Percentiles rank a stretch among this genome's conserved stretches.
Conservation (phyloP, 2,797 vertebrate genomes). For the Petrocephalus schoutedeni region DNA sequence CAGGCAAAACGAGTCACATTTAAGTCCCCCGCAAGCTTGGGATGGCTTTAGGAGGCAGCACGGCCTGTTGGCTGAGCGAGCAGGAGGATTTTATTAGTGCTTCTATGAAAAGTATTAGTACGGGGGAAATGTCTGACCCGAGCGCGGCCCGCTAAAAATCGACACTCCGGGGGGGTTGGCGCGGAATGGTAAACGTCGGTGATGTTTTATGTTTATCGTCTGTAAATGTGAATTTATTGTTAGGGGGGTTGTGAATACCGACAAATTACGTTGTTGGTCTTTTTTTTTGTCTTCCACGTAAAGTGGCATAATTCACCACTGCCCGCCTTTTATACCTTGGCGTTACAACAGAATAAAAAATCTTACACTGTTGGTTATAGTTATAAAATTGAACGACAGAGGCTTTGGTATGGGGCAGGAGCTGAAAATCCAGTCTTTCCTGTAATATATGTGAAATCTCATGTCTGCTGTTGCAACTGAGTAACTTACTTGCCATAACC, state of each 20-base stretch:
- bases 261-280: not conserved
- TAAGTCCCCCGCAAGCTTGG: not conserved
- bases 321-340: not conserved
- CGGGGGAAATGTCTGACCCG: not conserved
- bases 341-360: not conserved
- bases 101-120: not conserved
- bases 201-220: not conserved
- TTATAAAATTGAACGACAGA: not conserved
- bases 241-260: too few species aligned
- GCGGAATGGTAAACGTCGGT: not conserved
- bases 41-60: not conserved
- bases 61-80: not conserved
- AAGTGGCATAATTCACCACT: not conserved
- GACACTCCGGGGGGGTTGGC: not conserved
- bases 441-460: not conserved
- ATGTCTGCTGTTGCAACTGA: not conserved
- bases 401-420: not conserved
- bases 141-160: not conserved
- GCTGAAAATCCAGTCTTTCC: not conserved
- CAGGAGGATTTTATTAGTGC: not conserved
- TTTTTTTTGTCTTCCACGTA: not conserved
- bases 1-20: not conserved
- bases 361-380: not conserved
- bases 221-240: not conserved
- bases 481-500: not conserved